Conservation (phyloP, 2,888 invertebrate species). For the Dysmachus trigonus region DNA sequence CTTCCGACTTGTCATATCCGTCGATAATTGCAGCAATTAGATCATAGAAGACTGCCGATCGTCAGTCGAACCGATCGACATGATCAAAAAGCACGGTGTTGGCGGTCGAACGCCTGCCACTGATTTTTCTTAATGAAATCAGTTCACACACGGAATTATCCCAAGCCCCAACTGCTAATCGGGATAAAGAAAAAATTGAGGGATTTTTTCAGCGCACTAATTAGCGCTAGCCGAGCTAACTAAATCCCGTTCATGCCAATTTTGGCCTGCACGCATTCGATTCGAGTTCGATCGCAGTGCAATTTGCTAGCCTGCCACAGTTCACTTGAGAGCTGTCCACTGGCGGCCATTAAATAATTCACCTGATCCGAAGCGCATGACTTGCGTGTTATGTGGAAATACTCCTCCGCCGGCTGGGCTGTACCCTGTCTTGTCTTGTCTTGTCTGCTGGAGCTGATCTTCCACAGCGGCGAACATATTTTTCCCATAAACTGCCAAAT, state of each 20-base stretch:
- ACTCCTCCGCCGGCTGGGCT: conserved; percentile 21
- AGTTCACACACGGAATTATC: background rate
- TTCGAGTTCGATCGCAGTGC: background rate
- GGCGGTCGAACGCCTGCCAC: background rate
- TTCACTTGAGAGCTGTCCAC: background rate
- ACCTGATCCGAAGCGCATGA: conserved; percentile 41
- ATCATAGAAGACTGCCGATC: background rate
- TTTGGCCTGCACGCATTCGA: conserved; percentile 29
- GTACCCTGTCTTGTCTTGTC: background rate
- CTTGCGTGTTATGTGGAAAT: conserved; percentile 42
- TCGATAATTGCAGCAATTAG: background rate
- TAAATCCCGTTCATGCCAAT: conserved; percentile 22
- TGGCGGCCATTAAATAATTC: conserved; percentile 38
- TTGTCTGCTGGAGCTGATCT: conserved; percentile 29
- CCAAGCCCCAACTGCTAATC: background rate
- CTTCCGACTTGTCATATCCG: background rate
- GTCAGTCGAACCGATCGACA: background rate
- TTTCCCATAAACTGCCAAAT: conserved; percentile 45
- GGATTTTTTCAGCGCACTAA: background rate
- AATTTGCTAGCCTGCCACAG: background rate
- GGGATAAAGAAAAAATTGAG: background rate
- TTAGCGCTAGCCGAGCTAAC: background rate
- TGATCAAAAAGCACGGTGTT: background rate
- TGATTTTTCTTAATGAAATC: background rate
- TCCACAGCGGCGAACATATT: conserved; percentile 17